Evolutionary conservation across 1,140 invertebrate genomes (phyloP), one percentile per base, ranked within the genome.

Genomic region (Hycleus cichorii): DNA sequence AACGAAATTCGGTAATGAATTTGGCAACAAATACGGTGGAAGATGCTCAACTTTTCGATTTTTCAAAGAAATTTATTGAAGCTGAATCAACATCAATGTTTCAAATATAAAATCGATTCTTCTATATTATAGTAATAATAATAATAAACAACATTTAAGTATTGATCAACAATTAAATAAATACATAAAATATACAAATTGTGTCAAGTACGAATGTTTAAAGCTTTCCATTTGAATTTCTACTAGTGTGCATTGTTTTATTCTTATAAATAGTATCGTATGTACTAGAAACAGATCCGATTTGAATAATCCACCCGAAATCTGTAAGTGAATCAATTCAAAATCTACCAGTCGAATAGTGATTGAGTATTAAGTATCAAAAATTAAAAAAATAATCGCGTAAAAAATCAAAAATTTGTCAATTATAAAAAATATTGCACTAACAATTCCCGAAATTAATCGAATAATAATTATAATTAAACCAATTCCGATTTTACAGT

Each of bases 151-250:
- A 53, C 51, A 53, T 32, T 53, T 45, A 32, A 44, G 42, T 44
- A 39, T 49, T 53, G 32, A 45, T 12, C 51, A 53, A 45, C 46
- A 53, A 46, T 53, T 38, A 53, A 53, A 53, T 53, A 53, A 53
- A 53, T 53, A 52, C 39, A 43, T 52, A 52, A 44, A 32, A 10
- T 50, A 50, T 50, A 52, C 49, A 53, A 53, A 32, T 32, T 32
- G 46, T 25, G 46, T 53, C 51, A 10, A 53, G 51, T 53, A 53
- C 51, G 51, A 53, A 53, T 53, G 39, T 53, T 32, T 53, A 53
- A 53, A 53, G 51, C 51, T 53, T 53, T 9, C 27, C 45, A 44
- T 32, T 5, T 32, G 4, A 32, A 44, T 53, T 38, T 45, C 39
- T 53, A 53, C 51, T 53, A 52, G 40, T 53, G 51, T 53, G 51